Evolutionary conservation across 2,113 vertebrate species (phyloP), one percentile per base, ranked within the genome.

Genomic region (Pachypanchax playfairii): DNA sequence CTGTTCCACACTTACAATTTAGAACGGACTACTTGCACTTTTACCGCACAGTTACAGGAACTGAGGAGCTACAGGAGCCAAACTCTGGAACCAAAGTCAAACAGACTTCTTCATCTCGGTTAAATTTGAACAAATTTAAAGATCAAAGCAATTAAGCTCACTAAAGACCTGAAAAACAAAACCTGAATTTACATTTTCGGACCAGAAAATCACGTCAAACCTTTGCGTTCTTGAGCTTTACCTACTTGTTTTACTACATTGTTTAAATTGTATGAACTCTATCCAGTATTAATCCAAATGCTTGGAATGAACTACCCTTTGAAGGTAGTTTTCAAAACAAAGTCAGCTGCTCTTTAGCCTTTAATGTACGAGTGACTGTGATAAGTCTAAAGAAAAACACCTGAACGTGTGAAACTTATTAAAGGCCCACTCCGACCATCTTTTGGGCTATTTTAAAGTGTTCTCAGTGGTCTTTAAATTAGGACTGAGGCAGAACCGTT

Each of bases 1-100:
- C 46, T 31, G 21, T 29, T 51, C 42, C 33, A 65, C n/a, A 26
- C 38, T 60, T 38, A 51, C 22, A 66, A 46, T 53, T 39, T 51
- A 51, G 50, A 36, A 15, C 22, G 60, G 36, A 53, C 20, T 12
- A 11, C 6, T 0, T 0, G 28, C 24, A 4, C 7, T 51, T 65
- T 46, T 55, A 25, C 14, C 0, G 12, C 31, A 20, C 2, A 33
- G 17, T 52, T 58, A 36, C 55, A 62, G 17, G 22, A 28, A 38
- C 43, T 3, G 13, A 51, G 18, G 0, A 14, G 36, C 11, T 14
- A 28, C 17, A 14, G 35, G 6, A 38, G 15, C 21, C 21, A 53
- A 29, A 62, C 24, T 49, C 0, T 0, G 46, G 26, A 33, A 52
- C 18, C 12, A 22, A 39, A 39, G 5, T n/a, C 21, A 36, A 13